Percentiles rank a stretch among this genome's conserved stretches.
Evolutionary conservation across 2,797 vertebrate genomes (phyloP).

Genomic region (Salmo trutta): DNA sequence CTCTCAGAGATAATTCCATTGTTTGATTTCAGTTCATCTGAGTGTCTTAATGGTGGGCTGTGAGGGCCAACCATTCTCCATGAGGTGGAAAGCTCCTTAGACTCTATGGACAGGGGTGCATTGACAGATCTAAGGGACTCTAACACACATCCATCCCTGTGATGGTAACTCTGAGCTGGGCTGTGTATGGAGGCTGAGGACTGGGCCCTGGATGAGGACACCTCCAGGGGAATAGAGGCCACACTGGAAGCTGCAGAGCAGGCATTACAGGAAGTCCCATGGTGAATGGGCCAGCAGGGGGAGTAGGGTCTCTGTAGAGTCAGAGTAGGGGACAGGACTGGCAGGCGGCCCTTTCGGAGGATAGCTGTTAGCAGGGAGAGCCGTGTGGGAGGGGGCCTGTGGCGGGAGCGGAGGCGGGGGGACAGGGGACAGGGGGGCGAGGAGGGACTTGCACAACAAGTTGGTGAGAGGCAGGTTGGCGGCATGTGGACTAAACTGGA

Average conservation of each 20-base stretch:
- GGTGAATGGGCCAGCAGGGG: slow-evolving; percentile 77
- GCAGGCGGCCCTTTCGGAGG: slow-evolving; percentile 85
- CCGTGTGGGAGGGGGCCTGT: slow-evolving; percentile 80
- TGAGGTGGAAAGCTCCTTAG: slow-evolving; percentile 14
- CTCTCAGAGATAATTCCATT: slow-evolving; percentile 30
- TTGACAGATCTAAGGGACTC: slow-evolving; percentile 31
- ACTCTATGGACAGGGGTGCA: slow-evolving; percentile 29
- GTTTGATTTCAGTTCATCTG: slow-evolving; percentile 23
- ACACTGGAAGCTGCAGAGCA: slow-evolving; percentile 78
- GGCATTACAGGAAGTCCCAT: slow-evolving; percentile 68
- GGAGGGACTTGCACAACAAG: slow-evolving; percentile 72
- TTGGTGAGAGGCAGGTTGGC: slow-evolving; percentile 74
- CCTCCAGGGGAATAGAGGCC: slow-evolving; percentile 68
- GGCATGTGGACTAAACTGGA: slow-evolving; percentile 81
- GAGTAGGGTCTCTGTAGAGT: slow-evolving; percentile 73
- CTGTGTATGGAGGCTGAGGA: slow-evolving; percentile 53
- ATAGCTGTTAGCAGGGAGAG: slow-evolving; percentile 93
- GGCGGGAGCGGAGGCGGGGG: slow-evolving; percentile 62
- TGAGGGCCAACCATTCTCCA: slow-evolving; percentile 9
- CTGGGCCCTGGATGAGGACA: slow-evolving; percentile 56
- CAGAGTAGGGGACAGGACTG: slow-evolving; percentile 65
- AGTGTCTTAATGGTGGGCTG: slow-evolving; percentile 23
- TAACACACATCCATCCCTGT: slow-evolving; percentile 16
- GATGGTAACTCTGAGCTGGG: slow-evolving; percentile 29
- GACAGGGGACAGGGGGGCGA: slow-evolving; percentile 66